A percentile compares a stretch with the other conserved stretches of the same genome.
phyloP scores from a whole-genome alignment of 2,797 vertebrate genomes.

The Mus caroli region DNA sequence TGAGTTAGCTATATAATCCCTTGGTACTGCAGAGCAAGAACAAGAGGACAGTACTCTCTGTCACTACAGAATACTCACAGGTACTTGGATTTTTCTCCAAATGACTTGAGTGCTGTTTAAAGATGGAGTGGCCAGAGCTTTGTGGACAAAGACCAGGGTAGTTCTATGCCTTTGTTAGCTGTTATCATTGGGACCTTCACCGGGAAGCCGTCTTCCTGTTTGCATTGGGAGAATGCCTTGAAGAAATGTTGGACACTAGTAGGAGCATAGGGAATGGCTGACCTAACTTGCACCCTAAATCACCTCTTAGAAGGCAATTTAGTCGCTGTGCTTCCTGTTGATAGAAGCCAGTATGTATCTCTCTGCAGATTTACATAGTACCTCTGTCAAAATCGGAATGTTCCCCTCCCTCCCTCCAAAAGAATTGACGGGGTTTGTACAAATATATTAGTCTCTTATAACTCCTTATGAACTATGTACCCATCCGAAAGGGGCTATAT shows the following conservation, averaged over 20 bases:
- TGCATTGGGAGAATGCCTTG: not conserved
- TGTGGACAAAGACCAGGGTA: not conserved
- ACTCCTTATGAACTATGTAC: not conserved
- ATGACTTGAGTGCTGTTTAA: not conserved
- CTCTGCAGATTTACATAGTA: not conserved
- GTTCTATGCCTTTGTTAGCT: not conserved
- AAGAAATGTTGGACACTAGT: not conserved
- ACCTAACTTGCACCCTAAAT: not conserved
- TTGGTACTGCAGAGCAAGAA: not conserved
- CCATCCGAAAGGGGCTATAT: not conserved
- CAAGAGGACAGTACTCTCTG: not conserved
- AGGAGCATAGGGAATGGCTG: not conserved
- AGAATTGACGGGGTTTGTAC: not conserved
- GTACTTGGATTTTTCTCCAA: not conserved
- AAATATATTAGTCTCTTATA: not conserved
- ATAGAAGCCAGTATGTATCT: not conserved
- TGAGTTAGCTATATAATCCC: not conserved
- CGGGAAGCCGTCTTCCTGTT: not conserved
- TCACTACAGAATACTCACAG: not conserved
- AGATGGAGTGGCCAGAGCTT: not conserved
- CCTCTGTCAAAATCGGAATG: slow-evolving; percentile 11
- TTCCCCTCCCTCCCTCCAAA: too few species aligned
- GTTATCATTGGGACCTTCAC: not conserved
- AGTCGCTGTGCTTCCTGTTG: not conserved
- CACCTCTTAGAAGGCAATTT: not conserved